Percentiles rank a stretch among this genome's conserved stretches.
Conservation (phyloP, 1,140 invertebrate genomes). For the Hylyphantes graminicola region DNA sequence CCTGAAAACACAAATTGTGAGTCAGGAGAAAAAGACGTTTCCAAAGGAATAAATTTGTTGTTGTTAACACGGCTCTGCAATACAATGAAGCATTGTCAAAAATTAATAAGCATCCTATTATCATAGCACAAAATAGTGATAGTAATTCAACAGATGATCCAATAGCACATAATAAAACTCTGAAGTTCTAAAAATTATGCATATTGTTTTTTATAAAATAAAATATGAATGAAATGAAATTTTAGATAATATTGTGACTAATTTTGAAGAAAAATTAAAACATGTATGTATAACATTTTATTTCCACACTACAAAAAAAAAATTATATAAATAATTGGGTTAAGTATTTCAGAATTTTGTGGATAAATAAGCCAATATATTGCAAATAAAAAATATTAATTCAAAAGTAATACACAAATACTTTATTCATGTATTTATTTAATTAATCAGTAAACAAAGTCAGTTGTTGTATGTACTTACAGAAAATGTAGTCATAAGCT, state of each 20-base stretch:
- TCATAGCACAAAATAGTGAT: no score
- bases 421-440: neutral
- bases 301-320: no score
- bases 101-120: no score
- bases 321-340: no score
- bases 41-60: constrained; percentile 88
- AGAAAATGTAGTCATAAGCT: constrained; percentile 88
- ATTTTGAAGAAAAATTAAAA: no score
- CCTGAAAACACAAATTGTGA: constrained; percentile 72
- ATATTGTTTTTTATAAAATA: no score
- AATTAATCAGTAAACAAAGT: neutral
- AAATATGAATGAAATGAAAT: no score
- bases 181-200: no score
- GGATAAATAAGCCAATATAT: neutral
- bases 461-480: neutral
- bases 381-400: neutral
- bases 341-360: neutral
- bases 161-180: no score
- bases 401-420: neutral
- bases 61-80: constrained; percentile 81
- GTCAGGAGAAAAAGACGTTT: constrained; percentile 92
- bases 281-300: no score
- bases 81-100: neutral
- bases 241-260: no score
- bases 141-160: no score